Percentiles rank a stretch among this genome's conserved stretches.
phyloP scores from a whole-genome alignment of 2,797 vertebrate species.

The Anguilla marmorata region DNA sequence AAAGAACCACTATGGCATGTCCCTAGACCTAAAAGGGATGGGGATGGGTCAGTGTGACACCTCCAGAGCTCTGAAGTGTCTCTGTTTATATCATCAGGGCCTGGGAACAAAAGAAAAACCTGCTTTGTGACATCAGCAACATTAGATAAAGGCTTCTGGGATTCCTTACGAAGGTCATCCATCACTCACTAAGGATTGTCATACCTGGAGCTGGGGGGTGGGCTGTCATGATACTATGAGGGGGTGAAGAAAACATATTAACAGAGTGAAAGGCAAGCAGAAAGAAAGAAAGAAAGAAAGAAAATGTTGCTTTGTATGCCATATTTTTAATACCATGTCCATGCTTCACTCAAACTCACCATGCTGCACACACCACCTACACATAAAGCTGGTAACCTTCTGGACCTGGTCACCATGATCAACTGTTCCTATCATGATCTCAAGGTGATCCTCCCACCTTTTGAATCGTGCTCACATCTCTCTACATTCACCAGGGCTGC shows the following conservation, averaged over 20 bases:
- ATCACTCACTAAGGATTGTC: slow-evolving; percentile 58
- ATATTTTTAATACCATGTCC: not conserved
- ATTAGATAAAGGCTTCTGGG: slow-evolving; percentile 45
- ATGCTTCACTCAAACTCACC: not conserved
- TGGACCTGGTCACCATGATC: not conserved
- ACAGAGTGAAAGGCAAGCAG: not conserved
- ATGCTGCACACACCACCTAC: not conserved
- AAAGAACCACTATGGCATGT: slow-evolving; percentile 78
- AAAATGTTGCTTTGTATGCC: not conserved
- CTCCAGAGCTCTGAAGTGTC: slow-evolving; percentile 63
- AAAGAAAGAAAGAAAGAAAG: not conserved
- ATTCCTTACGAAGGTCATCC: slow-evolving; percentile 59
- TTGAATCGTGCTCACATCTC: not conserved
- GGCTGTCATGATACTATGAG: not conserved
- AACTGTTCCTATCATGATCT: not conserved
- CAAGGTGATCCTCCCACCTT: not conserved
- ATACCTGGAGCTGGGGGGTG: not conserved
- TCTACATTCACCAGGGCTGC: not conserved
- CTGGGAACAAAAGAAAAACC: slow-evolving; percentile 44
- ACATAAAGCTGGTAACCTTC: not conserved
- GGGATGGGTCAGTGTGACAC: slow-evolving; percentile 78
- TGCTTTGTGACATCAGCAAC: slow-evolving; percentile 50
- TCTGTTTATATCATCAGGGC: slow-evolving; percentile 88
- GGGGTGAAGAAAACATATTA: not conserved
- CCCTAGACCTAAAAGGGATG: slow-evolving; percentile 70